Conservation (phyloP, 1,140 invertebrate species). For the Pentalonia nigronervosa region DNA sequence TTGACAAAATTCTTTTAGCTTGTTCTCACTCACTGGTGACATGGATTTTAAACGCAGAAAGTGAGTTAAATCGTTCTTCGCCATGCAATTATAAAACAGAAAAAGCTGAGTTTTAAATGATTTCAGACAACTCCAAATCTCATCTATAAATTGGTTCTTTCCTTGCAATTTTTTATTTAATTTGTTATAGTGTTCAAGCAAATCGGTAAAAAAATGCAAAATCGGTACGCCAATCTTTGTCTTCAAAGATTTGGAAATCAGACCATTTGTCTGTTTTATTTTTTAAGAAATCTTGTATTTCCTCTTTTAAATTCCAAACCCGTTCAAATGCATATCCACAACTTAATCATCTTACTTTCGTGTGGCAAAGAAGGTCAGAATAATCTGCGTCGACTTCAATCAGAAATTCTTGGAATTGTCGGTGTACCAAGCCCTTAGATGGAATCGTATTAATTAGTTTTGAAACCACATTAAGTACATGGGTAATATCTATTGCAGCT, state of each 20-base stretch:
- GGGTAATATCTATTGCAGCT: too few species aligned
- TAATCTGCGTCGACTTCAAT: constrained; percentile 42
- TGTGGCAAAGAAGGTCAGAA: constrained; percentile 43
- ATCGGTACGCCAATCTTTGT: constrained; percentile 11
- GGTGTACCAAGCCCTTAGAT: constrained; percentile 8
- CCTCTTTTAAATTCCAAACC: too few species aligned
- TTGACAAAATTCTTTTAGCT: too few species aligned
- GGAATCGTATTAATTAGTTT: too few species aligned
- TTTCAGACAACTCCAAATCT: too few species aligned
- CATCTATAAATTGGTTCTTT: too few species aligned
- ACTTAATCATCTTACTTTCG: constrained; percentile 30
- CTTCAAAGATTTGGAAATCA: constrained; percentile 21
- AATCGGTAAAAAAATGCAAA: constrained; percentile 23
- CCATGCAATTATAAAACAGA: constrained; percentile 4
- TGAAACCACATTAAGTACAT: too few species aligned
- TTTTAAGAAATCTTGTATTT: too few species aligned
- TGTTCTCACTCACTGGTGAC: background rate
- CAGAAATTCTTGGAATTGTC: constrained; percentile 32
- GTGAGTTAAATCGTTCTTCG: constrained; percentile 1
- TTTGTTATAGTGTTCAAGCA: constrained; percentile 32
- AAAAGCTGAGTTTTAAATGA: too few species aligned
- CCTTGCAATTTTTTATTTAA: constrained; percentile 36
- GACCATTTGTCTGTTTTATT: constrained; percentile 36
- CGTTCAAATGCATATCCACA: constrained; percentile 28
- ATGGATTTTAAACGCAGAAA: constrained; percentile 32